Evolutionary conservation across 2,797 vertebrate genomes (phyloP), one percentile per base, ranked within the genome.

Genomic region (Clangula hyemalis): DNA sequence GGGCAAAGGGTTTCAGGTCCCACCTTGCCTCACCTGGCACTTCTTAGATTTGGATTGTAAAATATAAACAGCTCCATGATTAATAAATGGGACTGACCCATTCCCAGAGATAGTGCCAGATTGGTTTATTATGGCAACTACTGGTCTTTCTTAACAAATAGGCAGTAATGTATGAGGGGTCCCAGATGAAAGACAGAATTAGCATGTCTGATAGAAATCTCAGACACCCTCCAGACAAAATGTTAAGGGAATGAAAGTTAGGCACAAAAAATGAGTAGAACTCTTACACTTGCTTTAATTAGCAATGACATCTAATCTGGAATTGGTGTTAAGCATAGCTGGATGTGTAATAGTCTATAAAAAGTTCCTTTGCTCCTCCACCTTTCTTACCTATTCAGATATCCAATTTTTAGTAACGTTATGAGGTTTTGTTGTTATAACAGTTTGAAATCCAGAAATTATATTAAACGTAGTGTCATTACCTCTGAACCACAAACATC

Each of bases 391-490:
- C 53, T 74, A 18, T 30, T 54, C 60, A 87, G 61, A 45, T 22
- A 78, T 39, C n/a, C 36, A 32, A 6, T 21, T 51, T 84, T 36
- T 12, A 22, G 34, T 18, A 72, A 36, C n/a, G 5, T 4, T 9
- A 22, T 25, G 24, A 66, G 25, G n/a, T 34, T 76, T 64, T 43
- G 1, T 0, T 22, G 17, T 57, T 76, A 10, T 3, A 9, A 28
- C 7, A 4, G 16, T 58, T 65, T 90, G 74, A 88, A 78, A 76
- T 28, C 24, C 0, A 13, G 54, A 62, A 24, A 64, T 34, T 62
- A 14, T 3, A 20, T 65, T 57, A 45, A 71, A 39, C 24, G 19
- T 0, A 41, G 8, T 0, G 1, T 17, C 27, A 30, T 25, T 57
- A 45, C 22, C 22, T 15, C 28, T 1, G 8, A 90, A 36, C 27